Base-by-base conservation (phyloP, 2,888 invertebrate species). In the Tillus elongatus region DNA sequence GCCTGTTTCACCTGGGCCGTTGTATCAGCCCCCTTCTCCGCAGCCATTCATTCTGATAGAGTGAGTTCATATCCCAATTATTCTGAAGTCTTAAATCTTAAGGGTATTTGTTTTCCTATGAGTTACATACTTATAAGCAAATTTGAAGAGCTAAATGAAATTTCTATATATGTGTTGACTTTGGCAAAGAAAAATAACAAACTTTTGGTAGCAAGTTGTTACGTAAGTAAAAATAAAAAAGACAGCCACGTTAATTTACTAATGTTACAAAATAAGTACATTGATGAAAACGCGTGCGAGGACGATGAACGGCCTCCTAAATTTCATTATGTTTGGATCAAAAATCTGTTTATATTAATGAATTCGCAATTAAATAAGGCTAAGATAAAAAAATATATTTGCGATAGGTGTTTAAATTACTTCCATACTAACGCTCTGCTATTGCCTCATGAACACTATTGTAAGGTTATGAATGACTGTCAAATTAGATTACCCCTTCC, bases 1-100 rank as follows among this genome's bases (percentile, higher is more conserved):
- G 33, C 39, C 9, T 53, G 54, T 37, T 55, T 54, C 41, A 41
- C 44, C 1, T 54, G 51, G 51, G 42, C 49, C 26, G 37, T 54
- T 29, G 35, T 46, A 8, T 43, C 49, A 13, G 50, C 52, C 26
- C 28, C 54, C 24, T 41, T 41, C 37, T 47, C 49, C 1, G 37
- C 35, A 6, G 15, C 31, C 26, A 15, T 15, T 8, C 1, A 51
- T 37, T 3, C 30, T n/a, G 26, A 50, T 12, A 33, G 45, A 33
- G 9, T 40, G n/a, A 35, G 39, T 9, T 40, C 38, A 6, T 55
- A 55, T 37, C 49, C 50, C 3, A 40, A 52, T 32, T 49, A 44
- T 36, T 37, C 40, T 12, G 19, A 27, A 4, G 46, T 50, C 4
- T 42, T 54, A 27, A 51, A 54, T 10, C 38, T 50, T 2, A 38